Evolutionary conservation across 2,797 vertebrate genomes (phyloP).

Genomic region (Pseudopleuronectes americanus): DNA sequence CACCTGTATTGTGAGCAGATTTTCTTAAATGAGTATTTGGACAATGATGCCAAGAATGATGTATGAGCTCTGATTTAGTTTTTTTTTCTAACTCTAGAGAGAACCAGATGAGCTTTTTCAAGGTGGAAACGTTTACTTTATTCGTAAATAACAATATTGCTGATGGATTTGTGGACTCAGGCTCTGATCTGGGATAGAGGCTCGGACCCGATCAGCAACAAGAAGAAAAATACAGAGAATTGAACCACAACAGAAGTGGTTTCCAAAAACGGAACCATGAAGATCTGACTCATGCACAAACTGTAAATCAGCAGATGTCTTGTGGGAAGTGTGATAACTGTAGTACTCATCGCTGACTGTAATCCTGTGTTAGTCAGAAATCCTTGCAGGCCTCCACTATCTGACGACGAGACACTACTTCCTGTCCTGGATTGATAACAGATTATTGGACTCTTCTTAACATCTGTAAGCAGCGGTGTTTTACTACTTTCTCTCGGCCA

Average conservation of each 20-base stretch:
- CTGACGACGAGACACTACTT: constrained; percentile 2
- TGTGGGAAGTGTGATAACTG: background rate
- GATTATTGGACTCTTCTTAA: constrained; percentile 7
- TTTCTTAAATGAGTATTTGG: too few species aligned
- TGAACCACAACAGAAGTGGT: background rate
- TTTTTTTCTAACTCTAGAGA: too few species aligned
- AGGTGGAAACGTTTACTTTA: background rate
- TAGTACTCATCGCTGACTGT: background rate
- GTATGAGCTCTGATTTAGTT: too few species aligned
- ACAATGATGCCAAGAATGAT: too few species aligned
- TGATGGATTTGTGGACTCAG: too few species aligned
- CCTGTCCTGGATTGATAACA: constrained; percentile 20
- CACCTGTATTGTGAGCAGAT: background rate
- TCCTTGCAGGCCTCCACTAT: background rate
- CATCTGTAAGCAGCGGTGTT: constrained; percentile 5
- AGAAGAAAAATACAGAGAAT: background rate
- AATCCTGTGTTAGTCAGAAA: constrained; percentile 7
- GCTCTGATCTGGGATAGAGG: too few species aligned
- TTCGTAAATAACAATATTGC: too few species aligned
- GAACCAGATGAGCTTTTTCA: too few species aligned
- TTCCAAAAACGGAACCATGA: background rate
- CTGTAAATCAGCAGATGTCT: too few species aligned
- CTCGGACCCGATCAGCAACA: background rate
- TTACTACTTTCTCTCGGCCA: constrained; percentile 2
- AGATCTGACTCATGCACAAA: too few species aligned